Evolutionary conservation across 2,797 vertebrate genomes (phyloP).

Genomic region (Telmatherina bonti): DNA sequence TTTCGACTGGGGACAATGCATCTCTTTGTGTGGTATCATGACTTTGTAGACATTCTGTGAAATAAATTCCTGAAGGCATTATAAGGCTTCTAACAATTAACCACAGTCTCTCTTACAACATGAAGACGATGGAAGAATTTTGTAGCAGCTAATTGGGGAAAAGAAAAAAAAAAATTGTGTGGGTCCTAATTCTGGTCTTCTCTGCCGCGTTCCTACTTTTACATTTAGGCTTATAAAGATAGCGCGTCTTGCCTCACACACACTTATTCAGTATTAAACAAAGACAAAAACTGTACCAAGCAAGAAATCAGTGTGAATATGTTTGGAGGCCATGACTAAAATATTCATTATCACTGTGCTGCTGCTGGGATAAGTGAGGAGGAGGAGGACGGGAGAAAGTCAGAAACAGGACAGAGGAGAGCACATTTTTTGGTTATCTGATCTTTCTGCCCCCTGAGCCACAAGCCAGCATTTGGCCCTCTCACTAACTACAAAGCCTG

Average conservation of each 20-base stretch:
- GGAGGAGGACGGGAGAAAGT: slow-evolving; percentile 22
- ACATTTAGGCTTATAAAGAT: slow-evolving; percentile 8
- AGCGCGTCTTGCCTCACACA: neutral
- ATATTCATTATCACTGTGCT: slow-evolving; percentile 54
- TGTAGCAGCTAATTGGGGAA: neutral
- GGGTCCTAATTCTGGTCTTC: slow-evolving; percentile 7
- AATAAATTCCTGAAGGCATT: neutral
- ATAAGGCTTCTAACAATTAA: neutral
- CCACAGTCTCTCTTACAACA: neutral
- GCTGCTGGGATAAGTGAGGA: neutral
- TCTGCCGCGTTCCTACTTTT: neutral
- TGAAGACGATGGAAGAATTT: neutral
- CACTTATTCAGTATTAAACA: slow-evolving; percentile 27
- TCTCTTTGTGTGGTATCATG: neutral
- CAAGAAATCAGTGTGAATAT: slow-evolving; percentile 41
- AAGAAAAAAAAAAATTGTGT: neutral
- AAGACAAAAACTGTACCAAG: slow-evolving; percentile 27
- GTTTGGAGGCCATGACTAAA: slow-evolving; percentile 46
- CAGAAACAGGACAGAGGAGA: slow-evolving; percentile 5
- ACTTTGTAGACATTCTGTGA: neutral
- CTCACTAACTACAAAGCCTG: slow-evolving; percentile 51
- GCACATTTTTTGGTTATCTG: slow-evolving; percentile 25
- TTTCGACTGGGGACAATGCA: neutral
- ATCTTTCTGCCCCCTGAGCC: slow-evolving; percentile 39
- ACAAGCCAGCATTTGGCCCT: slow-evolving; percentile 32